Evolutionary conservation across 2,113 vertebrate genomes (phyloP), one percentile per base, ranked within the genome.

Genomic region (Hyperopisus bebe): DNA sequence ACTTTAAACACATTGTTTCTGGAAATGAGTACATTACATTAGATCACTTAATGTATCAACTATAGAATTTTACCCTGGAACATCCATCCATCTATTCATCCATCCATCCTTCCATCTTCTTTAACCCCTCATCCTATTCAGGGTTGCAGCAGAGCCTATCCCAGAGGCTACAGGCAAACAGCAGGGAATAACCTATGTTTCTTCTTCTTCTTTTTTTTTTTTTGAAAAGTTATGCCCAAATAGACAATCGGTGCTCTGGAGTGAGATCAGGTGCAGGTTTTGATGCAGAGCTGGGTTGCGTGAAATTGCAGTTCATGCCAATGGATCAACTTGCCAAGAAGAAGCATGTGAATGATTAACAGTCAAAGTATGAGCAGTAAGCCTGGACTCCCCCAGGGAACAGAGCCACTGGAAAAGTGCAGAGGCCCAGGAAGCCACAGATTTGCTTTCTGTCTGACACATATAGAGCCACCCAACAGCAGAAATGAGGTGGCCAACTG

Each of bases 271-370:
- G 13, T 21, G 13, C 7, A 51, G 53, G 27, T 17, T 53, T 53
- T 53, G 1, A 31, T 8, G 8, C 47, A 87, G 31, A 87, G 13
- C 50, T 87, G 11, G 48, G 10, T 42, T 39, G 6, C 13, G 50
- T 51, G 27, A 7, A 53, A 55, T 53, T 47, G 13, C 48, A 35
- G 85, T 15, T 13, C 46, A 27, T 50, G 83, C 21, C 21, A 15
- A 85, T 24, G 24, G 46, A 47, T 48, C 21, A 2, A 24, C 44
- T 35, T n/a, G 5, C 85, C 85, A 39, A 39, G 31, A 51, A 47
- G 44, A 84, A 42, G 80, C 44, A 84, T 84, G 82, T 8, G 39
- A 82, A 39, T 82, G 77, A 82, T 82, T 46, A 84, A 84, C 82
- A 19, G 27, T 2, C 47, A 86, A 47, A 46, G 80, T 47, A 19